These are phyloP conservation scores for Drosophila prostipennis DNA, from an alignment of 2,888 invertebrate species.

Conservation along the genomic window DNA sequence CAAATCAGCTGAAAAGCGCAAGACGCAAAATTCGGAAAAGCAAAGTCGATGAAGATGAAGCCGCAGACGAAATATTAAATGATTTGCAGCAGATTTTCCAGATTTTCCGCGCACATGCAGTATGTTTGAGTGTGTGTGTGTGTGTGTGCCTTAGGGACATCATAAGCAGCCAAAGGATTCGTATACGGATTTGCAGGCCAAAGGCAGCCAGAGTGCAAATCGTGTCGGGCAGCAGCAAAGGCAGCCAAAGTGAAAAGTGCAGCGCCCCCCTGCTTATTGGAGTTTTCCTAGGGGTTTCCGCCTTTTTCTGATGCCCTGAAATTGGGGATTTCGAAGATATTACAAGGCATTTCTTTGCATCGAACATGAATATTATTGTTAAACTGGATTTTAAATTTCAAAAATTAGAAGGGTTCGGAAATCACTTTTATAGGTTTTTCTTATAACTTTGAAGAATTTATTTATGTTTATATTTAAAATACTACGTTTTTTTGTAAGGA, in stretches of 20 bases:
- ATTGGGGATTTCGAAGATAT: neutral
- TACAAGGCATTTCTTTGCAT: neutral
- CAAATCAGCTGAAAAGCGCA: conserved; percentile 53
- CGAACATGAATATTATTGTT: neutral
- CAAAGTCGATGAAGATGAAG: conserved; percentile 12
- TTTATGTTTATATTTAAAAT: too few relatives aligned
- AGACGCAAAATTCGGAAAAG: neutral
- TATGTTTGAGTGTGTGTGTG: neutral
- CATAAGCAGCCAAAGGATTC: conserved; percentile 11
- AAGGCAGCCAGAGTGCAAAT: conserved; percentile 2
- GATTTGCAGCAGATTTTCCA: conserved; percentile 53
- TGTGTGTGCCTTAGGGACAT: conserved; percentile 34
- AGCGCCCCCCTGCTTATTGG: neutral
- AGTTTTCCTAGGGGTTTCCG: too few relatives aligned
- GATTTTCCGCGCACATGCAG: conserved; percentile 36
- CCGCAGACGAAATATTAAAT: conserved; percentile 57
- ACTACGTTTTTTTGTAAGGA: too few relatives aligned
- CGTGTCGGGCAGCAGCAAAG: conserved; percentile 7
- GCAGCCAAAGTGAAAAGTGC: conserved; percentile 11
- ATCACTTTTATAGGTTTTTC: too few relatives aligned
- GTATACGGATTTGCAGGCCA: neutral
- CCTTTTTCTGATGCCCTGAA: neutral
- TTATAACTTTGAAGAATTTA: too few relatives aligned
- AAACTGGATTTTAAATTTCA: too few relatives aligned
- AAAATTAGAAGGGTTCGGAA: too few relatives aligned